Base-by-base conservation (phyloP, 2,113 vertebrate species). In the Bombycilla garrulus region DNA sequence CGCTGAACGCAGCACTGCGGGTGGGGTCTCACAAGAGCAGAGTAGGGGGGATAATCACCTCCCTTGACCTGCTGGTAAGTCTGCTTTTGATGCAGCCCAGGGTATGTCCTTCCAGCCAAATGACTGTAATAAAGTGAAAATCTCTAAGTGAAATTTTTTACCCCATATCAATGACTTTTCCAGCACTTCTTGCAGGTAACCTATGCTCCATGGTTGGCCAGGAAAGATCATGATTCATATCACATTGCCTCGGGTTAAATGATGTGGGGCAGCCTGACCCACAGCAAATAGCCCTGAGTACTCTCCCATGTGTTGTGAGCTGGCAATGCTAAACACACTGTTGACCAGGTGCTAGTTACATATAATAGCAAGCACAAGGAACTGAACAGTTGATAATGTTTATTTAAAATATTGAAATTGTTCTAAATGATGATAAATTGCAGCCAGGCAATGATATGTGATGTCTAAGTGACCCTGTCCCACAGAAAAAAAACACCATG, bases 301-400 rank as follows among this genome's bases (percentile, higher is more conserved):
- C 36, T 53, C 16, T 45, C 38, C 26, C 1, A 0, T 5, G 12
- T 14, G 10, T 31, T 8, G 0, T 36, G 50, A 73, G 28, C 18
- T 60, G n/a, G 20, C 40, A 51, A 7, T 13, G 15, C n/a, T 77
- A 60, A 73, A 71, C 9, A 26, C 14, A 51, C 8, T 16, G 19
- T 45, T 56, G 54, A 31, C 22, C 22, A 67, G 40, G 22, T 72
- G 62, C 81, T 84, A 26, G 22, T 60, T 80, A 40, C 33, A 29
- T 42, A 4, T 38, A 91, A 84, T 58, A 80, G 48, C 42, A 77
- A 93, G 28, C 40, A 58, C 45, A 82, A 83, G 60, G 83, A 88
- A 64, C 8, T 4, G 61, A 93, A 73, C 60, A 62, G 72, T 88
- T 95, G 86, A 67, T 82, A 66, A 80, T 74, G 36, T 93, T 93